phyloP scores from a whole-genome alignment of 2,113 vertebrate genomes.

The Ardeotis arabs region DNA sequence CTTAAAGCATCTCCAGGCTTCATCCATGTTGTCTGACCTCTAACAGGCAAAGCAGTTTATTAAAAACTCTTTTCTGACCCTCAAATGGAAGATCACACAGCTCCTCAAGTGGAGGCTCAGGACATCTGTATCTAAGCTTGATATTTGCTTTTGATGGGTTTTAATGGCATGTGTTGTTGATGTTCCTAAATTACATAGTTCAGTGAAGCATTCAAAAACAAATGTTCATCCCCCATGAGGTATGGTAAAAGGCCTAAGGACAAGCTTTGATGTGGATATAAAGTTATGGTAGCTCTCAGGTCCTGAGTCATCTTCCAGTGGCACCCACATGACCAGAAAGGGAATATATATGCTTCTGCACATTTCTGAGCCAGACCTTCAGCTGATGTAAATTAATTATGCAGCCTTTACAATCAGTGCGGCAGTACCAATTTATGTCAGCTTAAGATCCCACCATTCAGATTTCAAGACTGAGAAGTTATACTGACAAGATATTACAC shows the following conservation, averaged over 20 bases:
- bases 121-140: neutral
- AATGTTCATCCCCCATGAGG: neutral
- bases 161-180: neutral
- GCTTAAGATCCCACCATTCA: neutral
- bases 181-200: neutral
- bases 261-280: slow-evolving; percentile 45
- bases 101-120: neutral
- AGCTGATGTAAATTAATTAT: neutral
- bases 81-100: neutral
- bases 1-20: neutral
- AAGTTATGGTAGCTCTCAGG: neutral
- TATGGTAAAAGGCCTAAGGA: neutral
- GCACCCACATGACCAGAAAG: neutral
- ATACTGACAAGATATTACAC: neutral
- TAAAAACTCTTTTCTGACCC: neutral
- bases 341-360: neutral
- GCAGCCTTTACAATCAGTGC: neutral
- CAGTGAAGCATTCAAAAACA: neutral
- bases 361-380: neutral
- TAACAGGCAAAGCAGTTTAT: neutral
- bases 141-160: neutral
- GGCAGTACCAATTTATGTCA: neutral
- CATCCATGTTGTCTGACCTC: neutral
- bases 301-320: slow-evolving; percentile 12
- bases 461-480: neutral